Conservation (phyloP, 2,797 vertebrate genomes). For the Rhinatrema bivittatum region DNA sequence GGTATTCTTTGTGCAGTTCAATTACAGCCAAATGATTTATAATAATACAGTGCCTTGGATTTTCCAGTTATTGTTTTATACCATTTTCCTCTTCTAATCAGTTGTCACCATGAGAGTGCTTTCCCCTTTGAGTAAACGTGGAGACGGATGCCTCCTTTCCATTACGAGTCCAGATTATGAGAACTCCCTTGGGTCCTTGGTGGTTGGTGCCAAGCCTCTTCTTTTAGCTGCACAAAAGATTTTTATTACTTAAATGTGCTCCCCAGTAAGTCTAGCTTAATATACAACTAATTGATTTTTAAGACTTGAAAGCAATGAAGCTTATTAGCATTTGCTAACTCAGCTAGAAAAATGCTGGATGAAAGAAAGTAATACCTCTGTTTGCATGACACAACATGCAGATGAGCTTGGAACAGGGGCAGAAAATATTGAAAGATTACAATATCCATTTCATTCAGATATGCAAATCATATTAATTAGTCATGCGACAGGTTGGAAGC, state of each 20-base stretch:
- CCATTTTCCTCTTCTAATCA: too few relatives aligned
- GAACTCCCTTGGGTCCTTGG: neutral
- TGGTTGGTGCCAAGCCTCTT: constrained; percentile 15
- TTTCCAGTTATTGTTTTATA: too few relatives aligned
- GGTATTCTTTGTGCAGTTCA: too few relatives aligned
- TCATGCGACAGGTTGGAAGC: constrained; percentile 22
- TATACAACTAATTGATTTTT: constrained; percentile 66
- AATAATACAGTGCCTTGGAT: too few relatives aligned
- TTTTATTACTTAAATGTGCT: constrained; percentile 61
- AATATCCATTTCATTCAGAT: constrained; percentile 41
- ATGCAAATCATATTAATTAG: constrained; percentile 53
- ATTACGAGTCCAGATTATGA: neutral
- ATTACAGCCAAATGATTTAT: too few relatives aligned
- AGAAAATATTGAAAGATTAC: constrained; percentile 39
- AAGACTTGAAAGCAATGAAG: constrained; percentile 56
- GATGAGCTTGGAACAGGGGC: constrained; percentile 29
- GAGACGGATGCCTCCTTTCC: neutral
- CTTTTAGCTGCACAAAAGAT: constrained; percentile 44
- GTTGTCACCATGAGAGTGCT: neutral
- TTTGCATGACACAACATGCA: constrained; percentile 34
- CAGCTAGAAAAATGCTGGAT: constrained; percentile 41
- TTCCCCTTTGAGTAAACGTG: neutral
- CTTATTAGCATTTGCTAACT: constrained; percentile 59
- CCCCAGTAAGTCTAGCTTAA: constrained; percentile 55
- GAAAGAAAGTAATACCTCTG: constrained; percentile 30